These are phyloP conservation scores for Chaetops frenatus DNA, from an alignment of 2,113 vertebrate species.

Conservation along the genomic window DNA sequence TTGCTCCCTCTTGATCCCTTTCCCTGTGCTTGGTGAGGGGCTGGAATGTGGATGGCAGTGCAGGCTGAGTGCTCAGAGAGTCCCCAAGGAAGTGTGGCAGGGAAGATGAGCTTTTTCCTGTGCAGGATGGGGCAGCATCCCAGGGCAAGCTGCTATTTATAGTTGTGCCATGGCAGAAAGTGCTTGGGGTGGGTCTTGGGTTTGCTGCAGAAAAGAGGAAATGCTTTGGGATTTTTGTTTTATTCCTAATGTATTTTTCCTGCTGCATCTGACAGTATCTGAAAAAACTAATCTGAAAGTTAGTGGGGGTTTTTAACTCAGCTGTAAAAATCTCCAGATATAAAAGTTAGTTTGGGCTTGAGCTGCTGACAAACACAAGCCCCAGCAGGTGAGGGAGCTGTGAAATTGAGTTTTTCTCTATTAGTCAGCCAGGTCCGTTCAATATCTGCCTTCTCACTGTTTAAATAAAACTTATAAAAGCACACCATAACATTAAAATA, in stretches of 20 bases:
- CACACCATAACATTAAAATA: background rate
- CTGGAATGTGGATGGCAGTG: background rate
- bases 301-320: fast-evolving
- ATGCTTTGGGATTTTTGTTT: background rate
- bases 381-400: background rate
- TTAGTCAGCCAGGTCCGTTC: background rate
- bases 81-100: background rate
- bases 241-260: background rate
- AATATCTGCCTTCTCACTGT: background rate
- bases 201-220: background rate
- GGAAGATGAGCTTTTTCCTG: background rate
- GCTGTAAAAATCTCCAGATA: background rate
- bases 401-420: background rate
- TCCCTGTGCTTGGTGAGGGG: background rate
- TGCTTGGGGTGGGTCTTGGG: background rate
- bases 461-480: background rate
- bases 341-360: background rate
- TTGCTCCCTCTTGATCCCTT: background rate
- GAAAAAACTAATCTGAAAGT: background rate
- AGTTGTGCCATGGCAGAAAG: background rate
- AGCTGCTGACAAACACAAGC: background rate
- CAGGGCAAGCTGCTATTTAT: background rate
- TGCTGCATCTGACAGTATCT: background rate
- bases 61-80: background rate
- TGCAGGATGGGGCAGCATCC: background rate